Base-by-base conservation (phyloP, 2,113 vertebrate genomes). In the Tylochromis polylepis region DNA sequence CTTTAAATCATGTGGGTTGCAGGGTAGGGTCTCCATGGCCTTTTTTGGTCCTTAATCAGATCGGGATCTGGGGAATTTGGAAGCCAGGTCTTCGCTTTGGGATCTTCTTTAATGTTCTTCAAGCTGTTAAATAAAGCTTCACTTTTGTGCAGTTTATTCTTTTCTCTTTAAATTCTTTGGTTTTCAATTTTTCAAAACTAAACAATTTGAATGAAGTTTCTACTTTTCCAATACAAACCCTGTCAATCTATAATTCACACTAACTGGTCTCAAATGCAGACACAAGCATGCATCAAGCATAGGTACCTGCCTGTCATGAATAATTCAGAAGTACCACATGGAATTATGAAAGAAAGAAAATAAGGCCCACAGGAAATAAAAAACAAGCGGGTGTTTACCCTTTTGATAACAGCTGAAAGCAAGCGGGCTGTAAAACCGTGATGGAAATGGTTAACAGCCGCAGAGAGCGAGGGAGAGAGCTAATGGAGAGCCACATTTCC, bases 401-500 rank as follows among this genome's bases (percentile, higher is more conserved):
- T 85, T 85, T 84, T 85, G 38, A 82, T 80, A 89, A 38, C 70
- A 83, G 65, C 60, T 59, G 16, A 88, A 82, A 58, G 62, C 34
- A 20, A 49, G 62, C 31, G 29, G 83, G 85, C 81, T 84, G 83
- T 89, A 88, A 91, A 89, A 83, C 81, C 12, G 36, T 82, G 85
- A 90, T 90, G 87, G 90, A 92, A 91, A 89, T 77, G 84, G 91
- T 94, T 91, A 92, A 88, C 70, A 90, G 87, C 70, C 70, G 36
- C 82, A 51, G 62, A 59, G 38, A 34, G 6, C 10, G 29, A 81
- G 79, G 12, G 82, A 34, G 62, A 34, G 67, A 29, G 83, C 81
- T 90, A 93, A 94, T 90, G 88, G 92, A 93, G 89, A 89, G 86
- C 80, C 90, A 91, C 91, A 88, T 92, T 83, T 92, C 87, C 84